These are phyloP conservation scores for Styela clava DNA, from an alignment of 23 tunicate species.

Conservation along the genomic window DNA sequence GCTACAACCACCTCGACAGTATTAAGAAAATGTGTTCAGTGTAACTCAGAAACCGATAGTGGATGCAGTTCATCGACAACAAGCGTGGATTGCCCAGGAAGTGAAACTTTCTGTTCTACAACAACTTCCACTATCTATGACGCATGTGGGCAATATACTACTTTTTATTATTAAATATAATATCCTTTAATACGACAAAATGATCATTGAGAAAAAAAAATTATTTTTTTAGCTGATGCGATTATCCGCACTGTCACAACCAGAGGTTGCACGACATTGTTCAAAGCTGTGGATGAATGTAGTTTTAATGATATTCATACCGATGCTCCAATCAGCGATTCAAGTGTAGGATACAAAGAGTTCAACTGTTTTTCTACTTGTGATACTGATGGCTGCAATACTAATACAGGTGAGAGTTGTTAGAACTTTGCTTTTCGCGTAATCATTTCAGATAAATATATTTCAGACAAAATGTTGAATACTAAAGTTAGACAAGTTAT, in stretches of 20 bases:
- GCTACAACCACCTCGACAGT: background rate
- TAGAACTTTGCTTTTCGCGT: too few relatives aligned
- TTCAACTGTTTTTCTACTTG: background rate
- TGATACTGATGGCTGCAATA: background rate
- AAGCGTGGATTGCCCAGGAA: slow-evolving; percentile 12
- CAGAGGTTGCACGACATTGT: background rate
- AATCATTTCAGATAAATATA: too few relatives aligned
- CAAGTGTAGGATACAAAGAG: background rate
- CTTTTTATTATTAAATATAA: too few relatives aligned
- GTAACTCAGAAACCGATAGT: slow-evolving; percentile 15
- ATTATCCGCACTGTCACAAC: background rate
- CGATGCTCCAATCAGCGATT: background rate
- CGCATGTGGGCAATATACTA: background rate
- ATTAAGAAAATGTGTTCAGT: slow-evolving; percentile 24
- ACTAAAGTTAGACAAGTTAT: too few relatives aligned
- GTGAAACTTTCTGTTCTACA: background rate
- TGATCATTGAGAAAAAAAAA: too few relatives aligned
- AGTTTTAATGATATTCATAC: background rate
- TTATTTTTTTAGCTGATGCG: background rate
- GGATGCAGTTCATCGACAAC: slow-evolving; percentile 21
- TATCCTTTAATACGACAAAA: too few relatives aligned
- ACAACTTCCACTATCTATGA: background rate
- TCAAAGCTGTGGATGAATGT: background rate
- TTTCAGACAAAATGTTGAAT: too few relatives aligned
- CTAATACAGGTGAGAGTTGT: background rate